These are phyloP conservation scores for Synodontis membranacea DNA, from an alignment of 2,113 vertebrate species.

Conservation along the genomic window DNA sequence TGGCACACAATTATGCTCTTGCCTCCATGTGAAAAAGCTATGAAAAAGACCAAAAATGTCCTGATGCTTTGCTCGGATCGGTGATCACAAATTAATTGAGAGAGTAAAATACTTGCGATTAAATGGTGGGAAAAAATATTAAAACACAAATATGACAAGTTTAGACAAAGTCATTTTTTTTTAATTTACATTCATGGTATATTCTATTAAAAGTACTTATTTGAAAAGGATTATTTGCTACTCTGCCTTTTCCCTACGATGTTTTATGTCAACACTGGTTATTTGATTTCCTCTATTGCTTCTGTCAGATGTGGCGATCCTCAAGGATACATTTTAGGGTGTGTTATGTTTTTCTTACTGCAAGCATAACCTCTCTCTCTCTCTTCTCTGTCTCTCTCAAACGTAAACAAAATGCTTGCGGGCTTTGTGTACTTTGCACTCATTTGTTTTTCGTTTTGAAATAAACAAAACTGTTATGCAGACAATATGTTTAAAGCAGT, in stretches of 20 bases:
- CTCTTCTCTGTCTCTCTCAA: not conserved
- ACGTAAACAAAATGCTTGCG: not conserved
- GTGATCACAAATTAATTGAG: not conserved
- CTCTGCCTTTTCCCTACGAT: not conserved
- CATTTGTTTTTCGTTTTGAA: not conserved
- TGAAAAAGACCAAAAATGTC: not conserved
- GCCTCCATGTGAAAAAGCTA: not conserved
- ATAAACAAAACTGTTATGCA: not conserved
- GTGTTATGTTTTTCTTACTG: not conserved
- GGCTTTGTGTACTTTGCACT: not conserved
- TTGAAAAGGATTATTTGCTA: not conserved
- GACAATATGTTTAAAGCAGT: not conserved
- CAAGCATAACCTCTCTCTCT: not conserved
- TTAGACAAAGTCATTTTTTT: not conserved
- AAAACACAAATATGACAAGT: not conserved
- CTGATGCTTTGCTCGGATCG: not conserved
- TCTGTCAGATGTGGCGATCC: not conserved
- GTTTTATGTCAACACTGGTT: not conserved
- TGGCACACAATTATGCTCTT: too few species aligned
- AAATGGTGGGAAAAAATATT: not conserved
- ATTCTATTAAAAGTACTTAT: not conserved
- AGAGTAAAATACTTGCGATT: not conserved
- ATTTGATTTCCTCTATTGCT: not conserved
- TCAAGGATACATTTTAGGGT: not conserved
- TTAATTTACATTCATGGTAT: not conserved